phyloP scores from a whole-genome alignment of 1,140 invertebrate species.

The Anastatus disparis region DNA sequence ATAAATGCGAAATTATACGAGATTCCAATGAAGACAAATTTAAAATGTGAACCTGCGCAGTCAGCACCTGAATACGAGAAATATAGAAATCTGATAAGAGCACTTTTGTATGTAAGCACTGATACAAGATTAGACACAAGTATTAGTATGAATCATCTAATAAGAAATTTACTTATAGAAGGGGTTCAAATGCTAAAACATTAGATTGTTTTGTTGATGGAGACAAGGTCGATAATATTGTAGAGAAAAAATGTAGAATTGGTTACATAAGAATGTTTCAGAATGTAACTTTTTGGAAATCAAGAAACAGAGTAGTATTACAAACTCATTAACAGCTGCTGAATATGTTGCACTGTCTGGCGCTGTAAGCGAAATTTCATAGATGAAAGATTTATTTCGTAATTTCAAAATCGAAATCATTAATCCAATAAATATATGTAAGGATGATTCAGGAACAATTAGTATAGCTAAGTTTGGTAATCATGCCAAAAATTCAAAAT shows the following conservation, averaged over 20 bases:
- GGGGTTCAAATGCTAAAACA: background rate
- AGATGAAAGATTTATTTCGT: background rate
- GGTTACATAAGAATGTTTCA: constrained; percentile 27
- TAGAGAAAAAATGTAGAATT: constrained; percentile 41
- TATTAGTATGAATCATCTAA: constrained; percentile 20
- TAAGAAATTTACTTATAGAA: background rate
- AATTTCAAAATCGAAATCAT: background rate
- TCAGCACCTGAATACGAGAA: background rate
- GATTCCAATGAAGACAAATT: constrained; percentile 1
- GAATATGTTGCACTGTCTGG: background rate
- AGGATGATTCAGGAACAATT: background rate
- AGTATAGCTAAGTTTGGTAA: background rate
- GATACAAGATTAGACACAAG: constrained; percentile 21
- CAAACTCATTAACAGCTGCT: background rate
- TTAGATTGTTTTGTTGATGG: constrained; percentile 38
- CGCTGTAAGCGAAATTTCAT: background rate
- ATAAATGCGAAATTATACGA: background rate
- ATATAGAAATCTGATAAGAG: constrained; percentile 1
- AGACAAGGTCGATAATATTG: constrained; percentile 28
- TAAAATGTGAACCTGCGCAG: background rate
- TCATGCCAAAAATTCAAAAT: background rate
- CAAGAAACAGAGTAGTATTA: background rate
- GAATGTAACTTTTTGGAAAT: background rate
- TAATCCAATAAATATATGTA: background rate
- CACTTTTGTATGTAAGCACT: constrained; percentile 26